These are phyloP conservation scores for Nomada ruficornis DNA, from an alignment of 2,888 invertebrate genomes.

Conservation along the genomic window DNA sequence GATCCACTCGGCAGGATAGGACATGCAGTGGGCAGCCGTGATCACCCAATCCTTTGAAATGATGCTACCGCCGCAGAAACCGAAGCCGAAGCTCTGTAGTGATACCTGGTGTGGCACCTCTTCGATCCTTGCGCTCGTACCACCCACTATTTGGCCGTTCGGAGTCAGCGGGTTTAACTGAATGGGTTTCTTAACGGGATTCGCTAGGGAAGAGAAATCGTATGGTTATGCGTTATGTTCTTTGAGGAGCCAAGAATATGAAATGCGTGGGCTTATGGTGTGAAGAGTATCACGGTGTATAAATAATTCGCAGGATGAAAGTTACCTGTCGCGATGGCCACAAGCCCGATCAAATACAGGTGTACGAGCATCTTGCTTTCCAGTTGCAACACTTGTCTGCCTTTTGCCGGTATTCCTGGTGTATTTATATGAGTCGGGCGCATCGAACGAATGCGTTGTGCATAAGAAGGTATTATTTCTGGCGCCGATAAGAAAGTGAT, in stretches of 20 bases:
- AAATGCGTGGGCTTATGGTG: not conserved
- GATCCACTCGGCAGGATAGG: slow-evolving; percentile 29
- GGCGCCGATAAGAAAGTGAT: slow-evolving; percentile 11
- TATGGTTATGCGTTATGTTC: too few relatives aligned
- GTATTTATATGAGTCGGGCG: slow-evolving; percentile 53
- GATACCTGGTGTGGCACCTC: slow-evolving; percentile 71
- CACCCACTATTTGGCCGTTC: slow-evolving; percentile 62
- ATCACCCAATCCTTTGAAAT: slow-evolving; percentile 85
- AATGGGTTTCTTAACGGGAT: not conserved
- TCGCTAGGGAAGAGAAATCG: slow-evolving; percentile 12
- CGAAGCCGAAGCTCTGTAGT: slow-evolving; percentile 79
- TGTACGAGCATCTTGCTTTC: slow-evolving; percentile 48
- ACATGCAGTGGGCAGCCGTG: slow-evolving; percentile 87
- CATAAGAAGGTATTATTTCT: too few relatives aligned
- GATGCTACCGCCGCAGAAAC: slow-evolving; percentile 87
- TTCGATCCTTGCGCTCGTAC: slow-evolving; percentile 57
- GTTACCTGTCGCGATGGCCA: slow-evolving; percentile 51
- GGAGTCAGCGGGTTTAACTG: slow-evolving; percentile 22
- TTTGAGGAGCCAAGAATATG: too few relatives aligned
- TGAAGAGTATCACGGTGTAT: not conserved
- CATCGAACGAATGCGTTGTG: not conserved
- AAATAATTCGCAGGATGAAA: not conserved
- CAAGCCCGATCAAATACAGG: slow-evolving; percentile 25
- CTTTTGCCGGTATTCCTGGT: not conserved
- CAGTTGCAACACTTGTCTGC: slow-evolving; percentile 8